Evolutionary conservation across 1,140 invertebrate genomes (phyloP), one percentile per base, ranked within the genome.

Genomic region (Acyrthosiphon pisum): DNA sequence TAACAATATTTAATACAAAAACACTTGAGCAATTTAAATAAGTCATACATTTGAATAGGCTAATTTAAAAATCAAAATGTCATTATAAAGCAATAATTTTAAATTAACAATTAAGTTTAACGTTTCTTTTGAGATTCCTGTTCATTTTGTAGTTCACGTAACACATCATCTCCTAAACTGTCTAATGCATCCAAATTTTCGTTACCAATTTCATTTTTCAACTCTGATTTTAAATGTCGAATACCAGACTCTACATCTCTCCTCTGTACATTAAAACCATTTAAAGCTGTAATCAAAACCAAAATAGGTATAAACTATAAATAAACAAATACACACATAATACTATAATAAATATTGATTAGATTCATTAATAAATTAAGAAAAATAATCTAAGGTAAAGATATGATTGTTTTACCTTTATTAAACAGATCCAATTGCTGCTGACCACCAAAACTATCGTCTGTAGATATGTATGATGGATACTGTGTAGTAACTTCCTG

Each of bases 161-260:
- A 94, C 89, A 93, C 94, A 94, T 94, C 94, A 94, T 91, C 94
- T 93, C n/a, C 81, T 44, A 93, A 90, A 2, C 89, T 84, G 26
- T 94, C 88, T 35, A 87, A 44, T 2, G 88, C 92, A 44, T 87
- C 93, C 9, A 41, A 48, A 37, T 90, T 90, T 44, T 89, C 93
- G 30, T 37, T 48, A 44, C 92, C 90, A 18, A 84, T 91, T 93
- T 93, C 91, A 50, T 93, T 88, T 41, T 68, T 86, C 37, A 93
- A 60, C 26, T 93, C 53, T 8, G 9, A 53, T 44, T 84, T 91
- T 22, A 93, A 83, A 14, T 91, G 30, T 26, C 86, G 53, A 48
- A 93, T 84, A 35, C 60, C 81, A 88, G 83, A 89, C 35, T 76
- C 30, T 6, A 93, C 53, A 48, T 92, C 83, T 48, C 90, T 76